These are phyloP conservation scores for Bombus picipes DNA, from an alignment of 1,140 invertebrate species.

Conservation along the genomic window DNA sequence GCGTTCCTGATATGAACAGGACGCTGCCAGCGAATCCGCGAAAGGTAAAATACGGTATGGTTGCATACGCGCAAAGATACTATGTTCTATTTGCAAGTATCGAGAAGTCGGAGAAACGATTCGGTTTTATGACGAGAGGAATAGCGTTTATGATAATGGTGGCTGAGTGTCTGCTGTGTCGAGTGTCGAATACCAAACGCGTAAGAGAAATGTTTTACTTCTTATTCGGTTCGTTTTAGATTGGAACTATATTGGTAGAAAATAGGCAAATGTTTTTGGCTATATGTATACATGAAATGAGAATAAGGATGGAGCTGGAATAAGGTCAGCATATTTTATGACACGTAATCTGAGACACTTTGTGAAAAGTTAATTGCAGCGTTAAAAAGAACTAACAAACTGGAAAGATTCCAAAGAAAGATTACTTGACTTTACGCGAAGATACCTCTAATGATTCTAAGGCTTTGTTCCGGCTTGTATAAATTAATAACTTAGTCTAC, in stretches of 20 bases:
- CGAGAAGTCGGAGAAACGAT: background rate
- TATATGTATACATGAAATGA: no score
- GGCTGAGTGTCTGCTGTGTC: background rate
- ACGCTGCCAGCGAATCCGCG: background rate
- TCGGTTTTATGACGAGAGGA: background rate
- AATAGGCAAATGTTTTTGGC: background rate
- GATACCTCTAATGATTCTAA: no score
- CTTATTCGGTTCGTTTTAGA: background rate
- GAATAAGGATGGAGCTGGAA: no score
- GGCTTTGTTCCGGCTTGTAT: no score
- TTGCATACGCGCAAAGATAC: background rate
- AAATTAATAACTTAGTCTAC: no score
- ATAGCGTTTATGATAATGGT: background rate
- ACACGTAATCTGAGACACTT: no score
- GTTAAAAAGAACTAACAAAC: no score
- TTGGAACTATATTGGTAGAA: background rate
- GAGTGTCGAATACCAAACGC: background rate
- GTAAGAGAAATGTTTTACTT: background rate
- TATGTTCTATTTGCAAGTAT: background rate
- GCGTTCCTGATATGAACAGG: slow-evolving; percentile 10
- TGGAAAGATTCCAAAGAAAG: no score
- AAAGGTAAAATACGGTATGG: background rate
- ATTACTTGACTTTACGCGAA: no score
- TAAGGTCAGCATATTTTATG: no score
- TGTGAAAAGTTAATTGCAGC: no score